These are phyloP conservation scores for Eledona agricola DNA, from an alignment of 2,888 invertebrate genomes.

Conservation along the genomic window DNA sequence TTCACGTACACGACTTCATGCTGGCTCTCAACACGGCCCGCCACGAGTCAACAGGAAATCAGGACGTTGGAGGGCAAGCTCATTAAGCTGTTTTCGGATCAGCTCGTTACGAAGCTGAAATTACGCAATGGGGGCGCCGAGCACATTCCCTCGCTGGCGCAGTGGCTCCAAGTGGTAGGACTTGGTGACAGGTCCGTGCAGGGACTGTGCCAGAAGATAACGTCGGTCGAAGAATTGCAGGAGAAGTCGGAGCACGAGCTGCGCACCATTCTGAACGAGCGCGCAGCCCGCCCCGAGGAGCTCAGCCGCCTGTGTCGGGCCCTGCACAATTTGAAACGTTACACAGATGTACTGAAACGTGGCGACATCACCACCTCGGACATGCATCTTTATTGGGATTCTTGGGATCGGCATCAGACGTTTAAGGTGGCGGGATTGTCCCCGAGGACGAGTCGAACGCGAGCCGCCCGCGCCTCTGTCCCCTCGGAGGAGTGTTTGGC, in stretches of 20 bases:
- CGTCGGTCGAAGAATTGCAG: slow-evolving; percentile 81
- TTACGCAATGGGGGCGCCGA: slow-evolving; percentile 72
- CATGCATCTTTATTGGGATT: slow-evolving; percentile 90
- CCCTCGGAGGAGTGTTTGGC: slow-evolving; percentile 69
- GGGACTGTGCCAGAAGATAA: slow-evolving; percentile 76
- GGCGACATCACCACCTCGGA: slow-evolving; percentile 67
- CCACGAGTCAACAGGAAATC: too few species aligned
- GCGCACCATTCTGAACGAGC: slow-evolving; percentile 72
- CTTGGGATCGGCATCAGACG: slow-evolving; percentile 81
- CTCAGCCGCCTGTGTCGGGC: slow-evolving; percentile 82
- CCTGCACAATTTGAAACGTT: slow-evolving; percentile 84
- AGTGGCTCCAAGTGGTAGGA: slow-evolving; percentile 94
- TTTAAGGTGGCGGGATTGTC: slow-evolving; percentile 62
- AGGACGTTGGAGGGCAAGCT: slow-evolving; percentile 84
- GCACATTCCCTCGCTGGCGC: slow-evolving; percentile 82
- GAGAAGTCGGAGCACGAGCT: slow-evolving; percentile 87
- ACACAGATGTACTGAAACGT: slow-evolving; percentile 73
- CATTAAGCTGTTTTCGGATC: slow-evolving; percentile 90
- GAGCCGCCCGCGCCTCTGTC: slow-evolving; percentile 66
- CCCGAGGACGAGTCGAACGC: slow-evolving; percentile 63
- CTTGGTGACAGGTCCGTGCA: slow-evolving; percentile 76
- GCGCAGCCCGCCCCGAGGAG: slow-evolving; percentile 79
- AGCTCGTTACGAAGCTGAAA: slow-evolving; percentile 86
- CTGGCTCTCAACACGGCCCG: too few species aligned
- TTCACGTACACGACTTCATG: too few species aligned